Evolutionary conservation across 2,797 vertebrate species (phyloP).

Genomic region (Halcyon badia): DNA sequence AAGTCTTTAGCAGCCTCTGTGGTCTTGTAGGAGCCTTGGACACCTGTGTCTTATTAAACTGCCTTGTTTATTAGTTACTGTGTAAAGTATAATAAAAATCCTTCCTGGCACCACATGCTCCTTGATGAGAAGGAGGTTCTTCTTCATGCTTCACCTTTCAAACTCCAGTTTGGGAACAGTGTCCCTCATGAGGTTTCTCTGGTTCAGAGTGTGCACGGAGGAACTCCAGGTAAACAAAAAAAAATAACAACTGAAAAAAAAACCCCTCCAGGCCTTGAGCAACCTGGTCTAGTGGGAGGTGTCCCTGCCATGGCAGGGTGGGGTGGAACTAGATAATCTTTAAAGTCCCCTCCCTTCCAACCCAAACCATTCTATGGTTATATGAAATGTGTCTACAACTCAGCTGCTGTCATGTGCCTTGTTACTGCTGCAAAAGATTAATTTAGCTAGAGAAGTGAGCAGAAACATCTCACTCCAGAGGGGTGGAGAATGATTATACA

Average conservation of each 20-base stretch:
- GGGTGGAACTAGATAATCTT: too few species aligned
- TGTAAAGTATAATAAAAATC: not conserved
- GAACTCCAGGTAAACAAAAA: not conserved
- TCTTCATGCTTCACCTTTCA: not conserved
- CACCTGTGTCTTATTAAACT: not conserved
- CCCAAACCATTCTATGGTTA: too few species aligned
- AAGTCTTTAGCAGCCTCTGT: not conserved
- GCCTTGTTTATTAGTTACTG: not conserved
- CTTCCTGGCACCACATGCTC: not conserved
- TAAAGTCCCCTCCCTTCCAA: too few species aligned
- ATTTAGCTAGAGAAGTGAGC: not conserved
- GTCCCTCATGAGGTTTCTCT: not conserved
- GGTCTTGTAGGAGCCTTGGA: not conserved
- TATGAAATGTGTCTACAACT: too few species aligned
- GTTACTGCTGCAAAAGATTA: not conserved
- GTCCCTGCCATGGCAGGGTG: too few species aligned
- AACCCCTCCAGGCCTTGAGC: too few species aligned
- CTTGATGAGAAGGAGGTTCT: not conserved
- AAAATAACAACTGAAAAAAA: too few species aligned
- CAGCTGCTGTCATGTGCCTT: not conserved
- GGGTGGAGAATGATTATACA: not conserved
- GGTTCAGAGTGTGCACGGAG: not conserved
- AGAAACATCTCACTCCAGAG: not conserved
- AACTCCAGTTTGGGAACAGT: not conserved
- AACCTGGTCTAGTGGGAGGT: too few species aligned